These are phyloP conservation scores for Bembecia ichneumoniformis DNA, from an alignment of 2,888 invertebrate genomes.

Conservation along the genomic window DNA sequence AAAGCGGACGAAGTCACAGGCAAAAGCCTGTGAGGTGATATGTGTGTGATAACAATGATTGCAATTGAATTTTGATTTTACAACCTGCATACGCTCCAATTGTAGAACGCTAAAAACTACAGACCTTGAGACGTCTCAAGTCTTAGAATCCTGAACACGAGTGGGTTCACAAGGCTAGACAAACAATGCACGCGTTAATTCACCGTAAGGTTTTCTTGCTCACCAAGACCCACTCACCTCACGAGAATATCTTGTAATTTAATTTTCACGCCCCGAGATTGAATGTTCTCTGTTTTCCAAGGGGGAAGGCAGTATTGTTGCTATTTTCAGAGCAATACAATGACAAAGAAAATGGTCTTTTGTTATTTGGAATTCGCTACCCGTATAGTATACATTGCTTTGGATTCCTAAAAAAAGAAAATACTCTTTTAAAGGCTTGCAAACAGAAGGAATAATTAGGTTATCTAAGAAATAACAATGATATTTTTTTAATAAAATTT, in stretches of 20 bases:
- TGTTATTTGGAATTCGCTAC: neutral
- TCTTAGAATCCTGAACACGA: neutral
- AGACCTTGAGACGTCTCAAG: neutral
- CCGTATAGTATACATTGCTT: no score
- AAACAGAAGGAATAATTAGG: no score
- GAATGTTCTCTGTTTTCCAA: neutral
- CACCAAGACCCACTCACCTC: slow-evolving; percentile 1
- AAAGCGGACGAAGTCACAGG: no score
- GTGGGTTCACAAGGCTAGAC: slow-evolving; percentile 6
- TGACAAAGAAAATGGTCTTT: slow-evolving; percentile 4
- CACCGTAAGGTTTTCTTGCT: slow-evolving; percentile 9
- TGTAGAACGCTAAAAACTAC: neutral
- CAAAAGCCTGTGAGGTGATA: no score
- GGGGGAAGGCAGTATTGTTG: neutral
- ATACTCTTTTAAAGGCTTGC: no score
- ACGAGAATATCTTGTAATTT: neutral
- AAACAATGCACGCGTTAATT: slow-evolving; percentile 12
- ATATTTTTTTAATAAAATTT: no score
- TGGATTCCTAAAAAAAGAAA: no score
- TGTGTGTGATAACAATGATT: no score
- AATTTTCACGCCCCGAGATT: neutral
- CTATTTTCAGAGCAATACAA: slow-evolving; percentile 1
- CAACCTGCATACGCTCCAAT: no score
- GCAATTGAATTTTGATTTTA: no score
- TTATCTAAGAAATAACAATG: no score